phyloP scores from a whole-genome alignment of 37 sponge, comb jelly and placozoan genomes.

The Diacarnus erythraeanus region DNA sequence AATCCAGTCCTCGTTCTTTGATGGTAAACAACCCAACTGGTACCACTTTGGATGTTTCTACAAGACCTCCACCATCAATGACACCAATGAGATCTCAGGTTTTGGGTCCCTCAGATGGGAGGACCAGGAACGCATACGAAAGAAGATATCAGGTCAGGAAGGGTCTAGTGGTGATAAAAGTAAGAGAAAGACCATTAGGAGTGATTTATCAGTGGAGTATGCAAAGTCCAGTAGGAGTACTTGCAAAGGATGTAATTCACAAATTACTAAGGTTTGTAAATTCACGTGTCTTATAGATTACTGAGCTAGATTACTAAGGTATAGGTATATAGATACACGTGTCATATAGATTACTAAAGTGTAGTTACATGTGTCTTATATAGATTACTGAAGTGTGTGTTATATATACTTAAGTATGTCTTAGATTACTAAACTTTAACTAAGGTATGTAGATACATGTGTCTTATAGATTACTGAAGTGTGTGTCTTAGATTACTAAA shows the following conservation, averaged over 20 bases:
- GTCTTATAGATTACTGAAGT: no score
- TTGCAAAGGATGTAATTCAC: conserved; percentile 72
- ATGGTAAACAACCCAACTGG: conserved; percentile 97
- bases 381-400: no score
- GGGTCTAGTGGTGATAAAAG: conserved; percentile 16
- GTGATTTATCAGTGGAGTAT: conserved; percentile 78
- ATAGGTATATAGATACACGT: no score
- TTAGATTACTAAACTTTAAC: no score
- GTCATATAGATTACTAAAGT: no score
- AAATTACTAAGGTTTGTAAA: conserved; percentile 78
- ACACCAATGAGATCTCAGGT: conserved; percentile 75
- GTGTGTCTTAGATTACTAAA: no score
- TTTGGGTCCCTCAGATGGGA: conserved; percentile 87
- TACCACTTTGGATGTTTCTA: conserved; percentile 95
- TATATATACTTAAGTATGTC: no score
- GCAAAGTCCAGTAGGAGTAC: conserved; percentile 84
- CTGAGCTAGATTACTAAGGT: no score
- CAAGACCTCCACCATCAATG: conserved; percentile 45
- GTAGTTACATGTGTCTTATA: no score
- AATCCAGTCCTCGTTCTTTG: conserved; percentile 87
- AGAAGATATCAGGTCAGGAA: conserved; percentile 51
- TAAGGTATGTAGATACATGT: no score
- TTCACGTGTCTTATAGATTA: no score
- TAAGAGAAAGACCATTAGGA: conserved; percentile 5
- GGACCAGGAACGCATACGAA: conserved; percentile 88